These are phyloP conservation scores for Sminthopsis crassicaudata DNA, from an alignment of 2,113 vertebrate species.

Conservation along the genomic window DNA sequence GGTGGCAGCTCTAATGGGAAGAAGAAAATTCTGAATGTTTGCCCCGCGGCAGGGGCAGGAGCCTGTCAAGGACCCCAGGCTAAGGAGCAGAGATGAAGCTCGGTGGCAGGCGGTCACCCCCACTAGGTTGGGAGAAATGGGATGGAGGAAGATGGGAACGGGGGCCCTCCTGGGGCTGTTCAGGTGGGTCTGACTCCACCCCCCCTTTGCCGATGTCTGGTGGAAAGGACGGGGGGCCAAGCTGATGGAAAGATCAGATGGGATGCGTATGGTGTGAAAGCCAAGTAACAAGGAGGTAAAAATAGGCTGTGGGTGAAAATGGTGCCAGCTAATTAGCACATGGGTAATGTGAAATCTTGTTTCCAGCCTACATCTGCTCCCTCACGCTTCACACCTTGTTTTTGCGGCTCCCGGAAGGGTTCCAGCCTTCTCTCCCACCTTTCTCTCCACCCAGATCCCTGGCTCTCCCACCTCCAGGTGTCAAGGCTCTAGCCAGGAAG, in stretches of 20 bases:
- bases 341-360: slow-evolving; percentile 75
- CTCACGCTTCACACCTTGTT: slow-evolving; percentile 74
- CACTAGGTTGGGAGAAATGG: background rate
- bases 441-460: rapidly evolving
- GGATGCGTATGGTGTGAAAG: slow-evolving; percentile 80
- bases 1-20: background rate
- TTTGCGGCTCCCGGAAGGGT: background rate
- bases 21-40: background rate
- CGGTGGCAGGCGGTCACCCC: rapidly evolving
- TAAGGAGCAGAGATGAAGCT: background rate
- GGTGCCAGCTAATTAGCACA: slow-evolving; percentile 77
- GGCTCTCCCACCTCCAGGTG: background rate
- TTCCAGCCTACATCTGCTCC: slow-evolving; percentile 77
- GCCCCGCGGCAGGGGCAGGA: no score
- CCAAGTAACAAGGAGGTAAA: slow-evolving; percentile 77
- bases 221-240: slow-evolving; percentile 62
- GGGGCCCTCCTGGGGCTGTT: background rate
- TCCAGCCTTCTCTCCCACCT: background rate
- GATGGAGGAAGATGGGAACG: background rate
- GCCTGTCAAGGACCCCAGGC: background rate
- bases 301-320: slow-evolving; percentile 81
- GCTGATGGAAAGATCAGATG: slow-evolving; percentile 67
- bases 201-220: slow-evolving; percentile 50
- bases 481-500: background rate
- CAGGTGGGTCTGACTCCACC: slow-evolving; percentile 8